phyloP scores from a whole-genome alignment of 2,888 invertebrate genomes.

The Eurytoma adleriae region DNA sequence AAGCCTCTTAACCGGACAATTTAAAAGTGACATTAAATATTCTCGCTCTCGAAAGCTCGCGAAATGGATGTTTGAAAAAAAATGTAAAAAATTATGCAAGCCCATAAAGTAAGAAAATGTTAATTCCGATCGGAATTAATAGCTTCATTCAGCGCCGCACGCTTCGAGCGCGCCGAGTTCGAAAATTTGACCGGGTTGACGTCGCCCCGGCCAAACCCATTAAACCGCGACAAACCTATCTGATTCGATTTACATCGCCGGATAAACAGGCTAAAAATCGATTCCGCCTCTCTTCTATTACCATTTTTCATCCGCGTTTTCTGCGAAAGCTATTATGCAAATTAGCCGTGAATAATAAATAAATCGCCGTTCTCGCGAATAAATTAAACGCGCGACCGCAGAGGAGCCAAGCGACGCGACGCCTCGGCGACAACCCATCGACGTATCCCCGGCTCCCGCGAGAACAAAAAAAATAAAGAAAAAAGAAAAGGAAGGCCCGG shows the following conservation, averaged over 20 bases:
- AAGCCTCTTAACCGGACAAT: neutral
- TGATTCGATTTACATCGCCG: conserved; percentile 20
- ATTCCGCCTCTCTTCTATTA: conserved; percentile 5
- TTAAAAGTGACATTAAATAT: neutral
- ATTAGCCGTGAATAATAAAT: conserved; percentile 40
- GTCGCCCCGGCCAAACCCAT: conserved; percentile 1
- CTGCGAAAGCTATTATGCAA: conserved; percentile 45
- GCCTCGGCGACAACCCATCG: neutral
- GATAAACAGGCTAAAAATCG: conserved; percentile 30
- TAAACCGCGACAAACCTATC: neutral
- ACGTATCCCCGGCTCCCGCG: conserved; percentile 38
- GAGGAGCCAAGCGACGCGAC: neutral
- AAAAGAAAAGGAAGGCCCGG: conserved; percentile 2
- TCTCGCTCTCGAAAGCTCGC: neutral
- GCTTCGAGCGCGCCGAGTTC: neutral
- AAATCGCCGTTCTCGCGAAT: conserved; percentile 9
- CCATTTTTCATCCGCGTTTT: neutral
- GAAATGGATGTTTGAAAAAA: neutral
- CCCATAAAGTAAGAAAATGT: conserved; percentile 1
- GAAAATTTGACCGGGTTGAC: conserved; percentile 12
- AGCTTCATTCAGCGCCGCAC: conserved; percentile 16
- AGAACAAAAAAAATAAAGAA: conserved; percentile 45
- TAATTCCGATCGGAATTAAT: conserved; percentile 29
- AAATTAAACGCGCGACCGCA: conserved; percentile 25
- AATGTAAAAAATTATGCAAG: conserved; percentile 10